Evolutionary conservation across 2,113 vertebrate genomes (phyloP), one percentile per base, ranked within the genome.

Genomic region (Hymenochirus boettgeri): DNA sequence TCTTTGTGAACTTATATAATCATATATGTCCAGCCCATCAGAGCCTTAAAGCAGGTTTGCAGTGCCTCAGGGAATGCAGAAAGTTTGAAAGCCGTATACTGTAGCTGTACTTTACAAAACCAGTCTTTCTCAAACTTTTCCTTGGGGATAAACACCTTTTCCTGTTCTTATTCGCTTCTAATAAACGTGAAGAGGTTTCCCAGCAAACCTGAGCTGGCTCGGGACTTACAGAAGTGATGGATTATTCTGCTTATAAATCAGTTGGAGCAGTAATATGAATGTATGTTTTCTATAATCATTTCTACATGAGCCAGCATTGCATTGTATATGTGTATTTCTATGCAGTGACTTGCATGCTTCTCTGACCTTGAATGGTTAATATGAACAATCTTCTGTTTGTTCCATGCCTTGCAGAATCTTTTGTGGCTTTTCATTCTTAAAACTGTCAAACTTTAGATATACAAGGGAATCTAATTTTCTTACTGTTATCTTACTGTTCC

Each of bases 281-380:
- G 63, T 66, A 58, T 39, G 18, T 57, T 25, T n/a, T 57, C 55
- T 57, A 37, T 37, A 48, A 39, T 50, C 10, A 42, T 42, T 42
- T 42, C 21, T 35, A 57, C 57, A 57, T 19, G 55, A 57, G 57
- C 57, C 39, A 60, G 57, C 57, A 60, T 39, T 9, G 25, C 25
- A 60, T 60, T 60, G 23, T 60, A 29, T 57, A 29, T 57, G 29
- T 58, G 46, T 58, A 57, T 26, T 60, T 31, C 19, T 66, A 66
- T 39, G 55, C 63, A 51, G 55, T 50, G 56, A 25, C 12, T 51
- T 58, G 63, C 47, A 60, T 59, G 56, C 24, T 27, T 31, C 63
- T 57, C 42, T 24, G 5, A 35, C 29, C 13, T 24, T 57, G 17
- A 17, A 31, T 18, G 26, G 13, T 37, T 33, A 6, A 21, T 58